These are phyloP conservation scores for Castor canadensis DNA, from an alignment of 2,113 vertebrate species.

Conservation along the genomic window DNA sequence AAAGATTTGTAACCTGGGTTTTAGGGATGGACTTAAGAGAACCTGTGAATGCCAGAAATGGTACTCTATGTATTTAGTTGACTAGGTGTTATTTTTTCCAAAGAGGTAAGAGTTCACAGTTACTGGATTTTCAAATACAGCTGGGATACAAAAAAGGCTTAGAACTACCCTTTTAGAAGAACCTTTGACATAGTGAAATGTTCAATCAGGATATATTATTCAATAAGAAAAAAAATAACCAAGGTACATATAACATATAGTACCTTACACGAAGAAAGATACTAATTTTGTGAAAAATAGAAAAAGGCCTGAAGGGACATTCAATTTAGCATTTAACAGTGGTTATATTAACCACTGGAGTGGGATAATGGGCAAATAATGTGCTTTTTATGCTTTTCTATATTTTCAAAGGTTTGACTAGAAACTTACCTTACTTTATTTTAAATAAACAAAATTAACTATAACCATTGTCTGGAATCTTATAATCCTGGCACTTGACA, in stretches of 20 bases:
- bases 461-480: neutral
- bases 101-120: neutral
- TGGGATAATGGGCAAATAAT: neutral
- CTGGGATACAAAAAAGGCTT: neutral
- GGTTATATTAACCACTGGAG: no score
- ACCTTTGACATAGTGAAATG: neutral
- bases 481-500: neutral
- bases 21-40: neutral
- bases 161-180: neutral
- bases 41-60: neutral
- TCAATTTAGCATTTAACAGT: neutral
- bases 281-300: neutral
- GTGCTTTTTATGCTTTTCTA: neutral
- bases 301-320: neutral
- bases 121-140: neutral
- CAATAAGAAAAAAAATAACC: neutral
- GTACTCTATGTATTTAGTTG: neutral
- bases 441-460: constrained; percentile 2
- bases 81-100: neutral
- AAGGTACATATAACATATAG: neutral
- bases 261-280: no score
- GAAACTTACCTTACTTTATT: neutral
- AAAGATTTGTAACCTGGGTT: neutral
- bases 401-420: constrained; percentile 9
- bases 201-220: neutral